phyloP scores from a whole-genome alignment of 2,797 vertebrate genomes.

The Scolopax rusticola region DNA sequence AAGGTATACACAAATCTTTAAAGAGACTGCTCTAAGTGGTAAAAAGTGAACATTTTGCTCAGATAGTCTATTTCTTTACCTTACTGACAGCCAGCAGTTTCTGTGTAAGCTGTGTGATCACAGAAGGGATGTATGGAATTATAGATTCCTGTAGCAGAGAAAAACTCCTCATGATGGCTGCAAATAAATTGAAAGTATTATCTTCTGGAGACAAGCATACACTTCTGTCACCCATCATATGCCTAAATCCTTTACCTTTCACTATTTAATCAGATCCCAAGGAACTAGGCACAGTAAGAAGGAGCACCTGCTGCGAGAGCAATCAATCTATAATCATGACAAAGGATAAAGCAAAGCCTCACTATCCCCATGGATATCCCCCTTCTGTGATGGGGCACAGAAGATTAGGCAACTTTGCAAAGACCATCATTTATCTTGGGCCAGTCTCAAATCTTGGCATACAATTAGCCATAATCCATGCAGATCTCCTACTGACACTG shows the following conservation, averaged over 20 bases:
- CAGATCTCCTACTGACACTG: background rate
- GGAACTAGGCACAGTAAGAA: background rate
- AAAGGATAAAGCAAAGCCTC: background rate
- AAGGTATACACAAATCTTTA: background rate
- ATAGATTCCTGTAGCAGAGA: slow-evolving; percentile 96
- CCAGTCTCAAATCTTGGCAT: background rate
- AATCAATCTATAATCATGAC: background rate
- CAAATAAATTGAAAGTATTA: slow-evolving; percentile 59
- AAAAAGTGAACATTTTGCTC: background rate
- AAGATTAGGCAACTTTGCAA: background rate
- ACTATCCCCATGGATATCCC: background rate
- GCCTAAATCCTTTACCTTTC: background rate
- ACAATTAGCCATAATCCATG: background rate
- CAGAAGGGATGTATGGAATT: slow-evolving; percentile 94
- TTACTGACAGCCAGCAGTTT: slow-evolving; percentile 97
- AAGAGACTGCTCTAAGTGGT: background rate
- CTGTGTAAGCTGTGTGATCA: slow-evolving; percentile 96
- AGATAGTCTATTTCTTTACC: slow-evolving; percentile 78
- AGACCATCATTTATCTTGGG: background rate
- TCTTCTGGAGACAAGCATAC: background rate
- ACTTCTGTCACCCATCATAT: background rate
- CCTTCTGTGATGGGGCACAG: background rate
- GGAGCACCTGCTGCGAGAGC: background rate
- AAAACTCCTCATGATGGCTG: slow-evolving; percentile 99
- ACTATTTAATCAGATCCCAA: background rate